These are phyloP conservation scores for Serranus cabrilla DNA, from an alignment of 2,797 vertebrate genomes.

Conservation along the genomic window DNA sequence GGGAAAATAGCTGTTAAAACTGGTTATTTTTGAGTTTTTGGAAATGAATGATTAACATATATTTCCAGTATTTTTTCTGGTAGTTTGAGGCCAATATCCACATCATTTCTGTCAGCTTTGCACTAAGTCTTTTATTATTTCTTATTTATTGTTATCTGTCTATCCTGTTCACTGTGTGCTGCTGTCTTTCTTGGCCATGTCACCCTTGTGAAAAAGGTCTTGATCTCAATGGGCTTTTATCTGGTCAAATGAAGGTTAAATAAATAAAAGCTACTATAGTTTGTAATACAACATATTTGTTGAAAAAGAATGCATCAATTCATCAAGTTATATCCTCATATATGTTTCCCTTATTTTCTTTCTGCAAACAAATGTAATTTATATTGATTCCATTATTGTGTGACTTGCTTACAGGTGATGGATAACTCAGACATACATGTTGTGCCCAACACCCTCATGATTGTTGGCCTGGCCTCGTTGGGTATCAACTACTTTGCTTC, in stretches of 20 bases:
- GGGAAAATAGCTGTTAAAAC: background rate
- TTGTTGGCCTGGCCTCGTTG: conserved; percentile 86
- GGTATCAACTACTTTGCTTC: conserved; percentile 87
- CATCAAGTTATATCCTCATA: background rate
- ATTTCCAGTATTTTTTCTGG: conserved; percentile 1
- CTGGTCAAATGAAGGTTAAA: too few relatives aligned
- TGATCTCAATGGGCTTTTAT: too few relatives aligned
- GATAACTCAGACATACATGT: conserved; percentile 87
- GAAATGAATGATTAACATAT: background rate
- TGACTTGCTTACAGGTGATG: conserved; percentile 83
- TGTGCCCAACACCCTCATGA: conserved; percentile 89
- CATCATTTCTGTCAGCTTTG: background rate
- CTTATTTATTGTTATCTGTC: too few relatives aligned
- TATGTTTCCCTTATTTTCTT: background rate
- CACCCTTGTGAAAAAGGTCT: too few relatives aligned
- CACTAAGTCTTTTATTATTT: too few relatives aligned
- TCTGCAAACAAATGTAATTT: background rate
- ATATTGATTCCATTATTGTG: conserved; percentile 9
- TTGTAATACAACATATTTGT: background rate
- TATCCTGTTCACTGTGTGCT: too few relatives aligned
- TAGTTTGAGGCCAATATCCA: background rate
- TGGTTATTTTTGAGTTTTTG: background rate
- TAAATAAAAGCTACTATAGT: too few relatives aligned
- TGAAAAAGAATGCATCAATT: background rate
- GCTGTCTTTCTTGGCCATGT: too few relatives aligned